A percentile compares a stretch with the other conserved stretches of the same genome.
Conservation (phyloP, 2,113 vertebrate genomes). For the Paralichthys olivaceus region DNA sequence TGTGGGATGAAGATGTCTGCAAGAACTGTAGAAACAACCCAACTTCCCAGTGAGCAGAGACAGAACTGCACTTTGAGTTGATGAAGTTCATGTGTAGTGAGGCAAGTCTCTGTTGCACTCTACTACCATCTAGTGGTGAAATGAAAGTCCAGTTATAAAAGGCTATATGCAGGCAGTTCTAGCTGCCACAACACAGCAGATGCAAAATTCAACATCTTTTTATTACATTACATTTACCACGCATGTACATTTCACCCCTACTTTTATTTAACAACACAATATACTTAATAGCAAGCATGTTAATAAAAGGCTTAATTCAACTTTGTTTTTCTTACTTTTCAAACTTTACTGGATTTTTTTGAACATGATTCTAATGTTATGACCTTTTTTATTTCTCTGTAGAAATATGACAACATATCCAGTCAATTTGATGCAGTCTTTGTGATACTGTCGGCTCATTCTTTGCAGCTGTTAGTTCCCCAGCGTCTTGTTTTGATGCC, state of each 20-base stretch:
- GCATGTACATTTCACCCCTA: too few relatives aligned
- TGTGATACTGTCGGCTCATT: not conserved
- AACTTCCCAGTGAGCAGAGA: not conserved
- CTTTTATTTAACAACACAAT: too few relatives aligned
- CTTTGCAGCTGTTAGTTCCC: not conserved
- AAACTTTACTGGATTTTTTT: not conserved
- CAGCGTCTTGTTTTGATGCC: not conserved
- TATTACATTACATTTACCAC: too few relatives aligned
- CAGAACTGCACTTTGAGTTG: not conserved
- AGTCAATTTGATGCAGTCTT: not conserved
- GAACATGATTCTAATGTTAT: not conserved
- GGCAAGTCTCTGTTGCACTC: not conserved
- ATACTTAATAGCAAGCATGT: too few relatives aligned
- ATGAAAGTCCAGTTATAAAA: not conserved
- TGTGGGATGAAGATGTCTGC: not conserved
- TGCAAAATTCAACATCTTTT: not conserved
- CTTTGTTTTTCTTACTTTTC: too few relatives aligned
- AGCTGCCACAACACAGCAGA: not conserved
- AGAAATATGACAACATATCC: not conserved
- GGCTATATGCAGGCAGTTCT: not conserved
- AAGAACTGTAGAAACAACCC: not conserved
- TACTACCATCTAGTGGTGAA: conserved; percentile 52
- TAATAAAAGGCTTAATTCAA: too few relatives aligned
- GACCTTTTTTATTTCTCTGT: not conserved
- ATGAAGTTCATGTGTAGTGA: not conserved